Evolutionary conservation across 2,797 vertebrate genomes (phyloP), one percentile per base, ranked within the genome.

Genomic region (Rallus crepitans): DNA sequence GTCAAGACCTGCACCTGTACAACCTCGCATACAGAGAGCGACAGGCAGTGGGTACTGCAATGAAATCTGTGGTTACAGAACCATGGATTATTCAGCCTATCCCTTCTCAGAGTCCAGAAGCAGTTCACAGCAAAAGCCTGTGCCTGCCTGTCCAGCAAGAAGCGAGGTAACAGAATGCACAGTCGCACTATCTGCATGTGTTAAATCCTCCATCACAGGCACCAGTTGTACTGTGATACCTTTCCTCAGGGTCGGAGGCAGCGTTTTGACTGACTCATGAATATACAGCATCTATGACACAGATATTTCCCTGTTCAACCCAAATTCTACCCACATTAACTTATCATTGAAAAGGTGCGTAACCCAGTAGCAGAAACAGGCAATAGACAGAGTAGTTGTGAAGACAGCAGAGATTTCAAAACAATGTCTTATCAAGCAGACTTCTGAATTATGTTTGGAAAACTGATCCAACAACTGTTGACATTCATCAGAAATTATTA

Each of bases 121-220:
- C 16, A 16, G 25, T 24, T 53, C 27, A 18, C n/a, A 63, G 23
- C 27, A 81, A 11, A 12, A 63, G 6, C 52, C 66, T 16, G 1
- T 5, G 15, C 30, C 33, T 15, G 33, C 20, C 50, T 31, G 42
- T 5, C 37, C 65, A 63, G 42, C 48, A 28, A 27, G 14, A 52
- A 70, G 28, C 7, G 27, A 78, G 77, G 55, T 7, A 59, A 5
- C 7, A 3, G 47, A 56, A 61, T n/a, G 50, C 30, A 20, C 30
- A 71, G n/a, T n/a, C 53, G 63, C 27, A 16, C 57, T 71, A 6
- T 9, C 25, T 11, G 23, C 40, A 15, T 27, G 5, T 35, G 48
- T 7, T 39, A 65, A 30, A 70, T 13, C n/a, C 47, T 39, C 24
- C 45, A 10, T 8, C 8, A 21, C 19, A 12, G 1, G 0, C 1